Evolutionary conservation across 2,113 vertebrate genomes (phyloP).

Genomic region (Poecilia latipinna): DNA sequence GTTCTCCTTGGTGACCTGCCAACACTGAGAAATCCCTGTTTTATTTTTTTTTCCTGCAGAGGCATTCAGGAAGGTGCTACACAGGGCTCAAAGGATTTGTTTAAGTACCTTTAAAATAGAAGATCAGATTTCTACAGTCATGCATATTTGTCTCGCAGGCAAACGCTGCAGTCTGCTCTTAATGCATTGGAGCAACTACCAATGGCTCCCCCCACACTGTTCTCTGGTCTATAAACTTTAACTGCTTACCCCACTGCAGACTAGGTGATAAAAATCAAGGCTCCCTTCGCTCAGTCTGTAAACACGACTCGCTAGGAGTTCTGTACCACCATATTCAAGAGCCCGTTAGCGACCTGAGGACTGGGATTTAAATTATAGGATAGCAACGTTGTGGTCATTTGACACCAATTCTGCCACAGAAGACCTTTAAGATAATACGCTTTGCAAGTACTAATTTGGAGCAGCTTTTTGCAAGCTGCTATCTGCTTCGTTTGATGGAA

Average conservation of each 20-base stretch:
- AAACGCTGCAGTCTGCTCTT: slow-evolving; percentile 38
- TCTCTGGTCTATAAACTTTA: slow-evolving; percentile 72
- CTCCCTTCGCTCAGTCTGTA: slow-evolving; percentile 64
- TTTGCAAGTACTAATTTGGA: slow-evolving; percentile 24
- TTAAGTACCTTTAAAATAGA: slow-evolving; percentile 10
- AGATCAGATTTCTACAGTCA: slow-evolving; percentile 5
- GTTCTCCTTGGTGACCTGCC: slow-evolving; percentile 4
- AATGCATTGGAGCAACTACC: slow-evolving; percentile 31
- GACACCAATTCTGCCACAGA: slow-evolving; percentile 20
- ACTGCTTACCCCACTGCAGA: slow-evolving; percentile 65
- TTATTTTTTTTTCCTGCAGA: slow-evolving; percentile 16
- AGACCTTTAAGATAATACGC: background rate
- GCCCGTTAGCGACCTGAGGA: slow-evolving; percentile 10
- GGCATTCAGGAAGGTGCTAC: background rate
- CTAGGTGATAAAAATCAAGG: slow-evolving; percentile 70
- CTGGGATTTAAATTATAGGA: slow-evolving; percentile 35
- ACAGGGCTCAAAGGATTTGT: background rate
- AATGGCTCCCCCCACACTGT: slow-evolving; percentile 15
- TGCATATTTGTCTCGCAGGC: slow-evolving; percentile 5
- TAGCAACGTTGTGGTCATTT: background rate
- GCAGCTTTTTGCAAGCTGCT: slow-evolving; percentile 23
- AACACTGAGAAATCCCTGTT: background rate
- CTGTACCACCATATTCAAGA: slow-evolving; percentile 29
- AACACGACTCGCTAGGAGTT: slow-evolving; percentile 62
- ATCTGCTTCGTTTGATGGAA: slow-evolving; percentile 12